phyloP scores from a whole-genome alignment of 2,888 invertebrate genomes.

The Iphiclides podalirius region DNA sequence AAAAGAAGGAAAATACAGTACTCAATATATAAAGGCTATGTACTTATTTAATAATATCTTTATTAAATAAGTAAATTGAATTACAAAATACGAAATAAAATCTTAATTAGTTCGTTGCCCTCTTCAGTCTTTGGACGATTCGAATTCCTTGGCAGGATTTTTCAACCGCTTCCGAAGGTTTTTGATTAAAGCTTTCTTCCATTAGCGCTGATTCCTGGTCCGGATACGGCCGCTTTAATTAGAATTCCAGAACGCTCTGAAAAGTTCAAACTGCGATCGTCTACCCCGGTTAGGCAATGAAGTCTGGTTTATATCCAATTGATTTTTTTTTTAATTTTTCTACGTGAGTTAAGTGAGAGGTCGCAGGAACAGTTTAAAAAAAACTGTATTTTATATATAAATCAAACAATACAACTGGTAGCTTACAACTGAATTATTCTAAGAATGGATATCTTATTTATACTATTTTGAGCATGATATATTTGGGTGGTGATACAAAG shows the following conservation, averaged over 20 bases:
- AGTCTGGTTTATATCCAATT: conserved; percentile 11
- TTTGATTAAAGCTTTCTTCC: conserved; percentile 18
- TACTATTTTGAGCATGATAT: no score
- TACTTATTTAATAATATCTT: no score
- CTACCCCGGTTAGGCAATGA: conserved; percentile 30
- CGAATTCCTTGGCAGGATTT: not conserved
- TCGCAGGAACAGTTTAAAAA: no score
- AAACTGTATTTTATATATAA: no score
- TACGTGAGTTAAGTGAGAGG: no score
- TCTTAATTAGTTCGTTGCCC: not conserved
- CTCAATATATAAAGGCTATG: no score
- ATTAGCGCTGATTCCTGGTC: conserved; percentile 22
- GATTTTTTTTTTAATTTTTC: conserved; percentile 22
- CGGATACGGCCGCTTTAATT: conserved; percentile 38
- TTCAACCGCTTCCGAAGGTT: conserved; percentile 10
- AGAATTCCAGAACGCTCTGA: conserved; percentile 40
- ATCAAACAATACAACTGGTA: no score
- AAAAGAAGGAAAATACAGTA: no score
- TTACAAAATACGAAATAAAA: not conserved
- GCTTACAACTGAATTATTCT: no score
- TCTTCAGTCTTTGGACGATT: not conserved
- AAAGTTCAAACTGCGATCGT: conserved; percentile 36
- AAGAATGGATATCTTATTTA: no score
- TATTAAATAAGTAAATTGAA: no score
- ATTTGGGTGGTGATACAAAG: no score